A percentile compares a stretch with the other conserved stretches of the same genome.
phyloP scores from a whole-genome alignment of 1,140 invertebrate genomes.

The fruit fly (Drosophila melanogaster) region DNA sequence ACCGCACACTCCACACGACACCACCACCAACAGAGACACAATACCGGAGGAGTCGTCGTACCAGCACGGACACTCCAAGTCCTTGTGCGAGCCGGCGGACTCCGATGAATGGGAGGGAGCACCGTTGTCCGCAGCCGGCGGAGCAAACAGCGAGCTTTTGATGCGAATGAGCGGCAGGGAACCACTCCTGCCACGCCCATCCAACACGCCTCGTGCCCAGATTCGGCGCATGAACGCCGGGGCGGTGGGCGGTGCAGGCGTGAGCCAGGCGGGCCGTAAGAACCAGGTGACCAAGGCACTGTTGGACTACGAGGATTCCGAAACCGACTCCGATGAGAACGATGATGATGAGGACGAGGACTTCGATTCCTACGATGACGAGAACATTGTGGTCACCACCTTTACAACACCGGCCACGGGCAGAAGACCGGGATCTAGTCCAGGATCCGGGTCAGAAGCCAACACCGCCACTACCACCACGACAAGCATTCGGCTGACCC shows the following conservation, averaged over 20 bases:
- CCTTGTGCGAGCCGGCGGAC: conserved; percentile 75
- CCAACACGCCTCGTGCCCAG: conserved; percentile 75
- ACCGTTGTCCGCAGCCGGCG: conserved; percentile 45
- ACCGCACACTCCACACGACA: conserved; percentile 39
- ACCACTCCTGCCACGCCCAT: conserved; percentile 71
- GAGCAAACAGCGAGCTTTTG: conserved; percentile 53
- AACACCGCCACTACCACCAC: conserved; percentile 51
- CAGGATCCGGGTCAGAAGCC: conserved; percentile 26
- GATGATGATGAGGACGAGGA: conserved; percentile 81
- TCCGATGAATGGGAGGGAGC: conserved; percentile 77
- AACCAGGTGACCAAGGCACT: conserved; percentile 79
- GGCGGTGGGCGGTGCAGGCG: conserved; percentile 54
- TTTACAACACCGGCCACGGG: conserved; percentile 62
- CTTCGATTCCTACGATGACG: conserved; percentile 83
- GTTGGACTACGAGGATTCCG: conserved; percentile 69
- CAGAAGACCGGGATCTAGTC: conserved; percentile 48
- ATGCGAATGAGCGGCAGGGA: conserved; percentile 62
- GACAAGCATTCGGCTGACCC: conserved; percentile 75
- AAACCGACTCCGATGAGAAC: conserved; percentile 76
- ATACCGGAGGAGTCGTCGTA: conserved; percentile 83
- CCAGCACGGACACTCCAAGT: conserved; percentile 79
- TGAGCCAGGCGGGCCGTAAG: conserved; percentile 49
- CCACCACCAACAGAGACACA: conserved; percentile 77
- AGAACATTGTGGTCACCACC: conserved; percentile 81
- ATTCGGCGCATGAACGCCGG: conserved; percentile 73